These are phyloP conservation scores for Peromyscus californicus DNA, from an alignment of 2,113 vertebrate genomes.

Conservation along the genomic window DNA sequence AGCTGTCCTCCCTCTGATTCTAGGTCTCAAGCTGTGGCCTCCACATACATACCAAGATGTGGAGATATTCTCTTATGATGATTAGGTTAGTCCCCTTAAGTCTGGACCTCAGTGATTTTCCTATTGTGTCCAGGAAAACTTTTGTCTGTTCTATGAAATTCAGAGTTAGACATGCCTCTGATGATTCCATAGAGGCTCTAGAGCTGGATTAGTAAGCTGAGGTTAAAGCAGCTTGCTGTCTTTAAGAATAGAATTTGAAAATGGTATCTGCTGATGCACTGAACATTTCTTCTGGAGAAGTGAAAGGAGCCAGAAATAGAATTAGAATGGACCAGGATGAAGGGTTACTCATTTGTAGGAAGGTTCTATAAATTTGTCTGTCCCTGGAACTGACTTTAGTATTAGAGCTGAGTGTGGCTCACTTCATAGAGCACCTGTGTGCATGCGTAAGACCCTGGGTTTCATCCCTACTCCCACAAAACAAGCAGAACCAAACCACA, in stretches of 20 bases:
- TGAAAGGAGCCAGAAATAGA: not conserved
- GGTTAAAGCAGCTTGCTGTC: not conserved
- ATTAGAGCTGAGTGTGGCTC: not conserved
- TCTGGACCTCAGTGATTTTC: not conserved
- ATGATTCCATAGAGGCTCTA: not conserved
- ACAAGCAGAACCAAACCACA: not conserved
- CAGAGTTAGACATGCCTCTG: not conserved
- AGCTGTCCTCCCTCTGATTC: accelerated
- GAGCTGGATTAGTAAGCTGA: not conserved
- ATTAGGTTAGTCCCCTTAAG: not conserved
- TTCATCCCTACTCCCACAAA: not conserved
- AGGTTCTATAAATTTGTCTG: not conserved
- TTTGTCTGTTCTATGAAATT: not conserved
- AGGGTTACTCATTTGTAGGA: not conserved
- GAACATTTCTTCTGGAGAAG: not conserved
- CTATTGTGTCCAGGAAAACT: not conserved
- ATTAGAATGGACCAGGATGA: not conserved
- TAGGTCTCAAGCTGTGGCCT: not conserved
- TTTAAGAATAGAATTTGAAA: not conserved
- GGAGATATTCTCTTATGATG: not conserved
- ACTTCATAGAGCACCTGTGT: not conserved
- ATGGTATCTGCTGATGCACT: not conserved
- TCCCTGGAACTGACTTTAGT: not conserved
- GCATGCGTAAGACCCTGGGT: not conserved
- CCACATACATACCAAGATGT: not conserved